These are phyloP conservation scores for Sebastolobus altivelis DNA, from an alignment of 2,797 vertebrate species.

Conservation along the genomic window DNA sequence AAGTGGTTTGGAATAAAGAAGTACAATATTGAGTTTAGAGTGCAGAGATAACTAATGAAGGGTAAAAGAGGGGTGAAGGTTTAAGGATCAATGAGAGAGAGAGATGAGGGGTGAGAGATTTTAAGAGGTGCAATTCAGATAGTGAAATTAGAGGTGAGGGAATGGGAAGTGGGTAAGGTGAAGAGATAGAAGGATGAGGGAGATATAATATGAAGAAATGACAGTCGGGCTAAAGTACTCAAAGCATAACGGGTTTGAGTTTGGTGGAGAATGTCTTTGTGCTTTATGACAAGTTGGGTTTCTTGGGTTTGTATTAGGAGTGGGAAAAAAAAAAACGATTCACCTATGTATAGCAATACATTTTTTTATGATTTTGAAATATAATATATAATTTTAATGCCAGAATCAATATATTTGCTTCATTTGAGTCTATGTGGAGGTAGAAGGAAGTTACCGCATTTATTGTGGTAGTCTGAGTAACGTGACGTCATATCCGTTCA, in stretches of 20 bases:
- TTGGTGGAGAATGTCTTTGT: background rate
- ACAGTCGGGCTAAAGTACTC: background rate
- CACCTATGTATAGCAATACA: too few relatives aligned
- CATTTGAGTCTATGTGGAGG: too few relatives aligned
- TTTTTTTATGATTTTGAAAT: too few relatives aligned
- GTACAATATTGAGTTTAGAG: conserved; percentile 60
- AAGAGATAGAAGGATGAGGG: conserved; percentile 53
- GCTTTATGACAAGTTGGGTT: background rate
- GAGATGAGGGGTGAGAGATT: conserved; percentile 60
- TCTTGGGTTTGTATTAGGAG: background rate
- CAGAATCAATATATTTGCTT: too few relatives aligned
- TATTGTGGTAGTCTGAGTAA: too few relatives aligned
- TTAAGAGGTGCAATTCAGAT: conserved; percentile 62
- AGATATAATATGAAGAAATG: conserved; percentile 43
- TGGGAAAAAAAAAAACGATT: too few relatives aligned
- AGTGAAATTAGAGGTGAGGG: conserved; percentile 71
- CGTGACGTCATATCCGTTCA: too few relatives aligned
- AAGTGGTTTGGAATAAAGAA: conserved; percentile 50
- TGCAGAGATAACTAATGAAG: conserved; percentile 71
- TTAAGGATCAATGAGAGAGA: conserved; percentile 69
- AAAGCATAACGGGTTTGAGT: background rate
- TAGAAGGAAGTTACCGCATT: too few relatives aligned
- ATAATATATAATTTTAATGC: too few relatives aligned
- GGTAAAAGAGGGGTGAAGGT: conserved; percentile 54
- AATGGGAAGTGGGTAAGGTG: conserved; percentile 48